phyloP scores from a whole-genome alignment of 2,888 invertebrate genomes.

The Empis stercorea region DNA sequence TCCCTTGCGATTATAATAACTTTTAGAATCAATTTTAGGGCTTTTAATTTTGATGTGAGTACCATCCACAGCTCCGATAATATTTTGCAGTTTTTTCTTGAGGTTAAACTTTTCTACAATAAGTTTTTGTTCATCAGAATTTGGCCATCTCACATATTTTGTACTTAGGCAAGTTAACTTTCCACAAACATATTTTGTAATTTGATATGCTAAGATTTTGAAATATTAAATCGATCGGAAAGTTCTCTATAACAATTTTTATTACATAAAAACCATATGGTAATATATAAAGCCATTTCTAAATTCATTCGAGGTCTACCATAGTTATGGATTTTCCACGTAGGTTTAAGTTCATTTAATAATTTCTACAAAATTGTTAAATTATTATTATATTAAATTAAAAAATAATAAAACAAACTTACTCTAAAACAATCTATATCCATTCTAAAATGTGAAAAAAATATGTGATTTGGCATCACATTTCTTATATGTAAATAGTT shows the following conservation, averaged over 20 bases:
- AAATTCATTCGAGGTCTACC: slow-evolving; percentile 1
- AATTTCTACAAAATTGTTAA: too few species aligned
- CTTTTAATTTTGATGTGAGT: neutral
- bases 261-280: slow-evolving; percentile 4
- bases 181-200: neutral
- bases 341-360: too few species aligned
- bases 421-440: too few species aligned
- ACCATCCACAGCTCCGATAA: neutral
- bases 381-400: too few species aligned
- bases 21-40: neutral
- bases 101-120: neutral
- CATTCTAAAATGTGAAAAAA: too few species aligned
- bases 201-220: neutral
- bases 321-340: neutral
- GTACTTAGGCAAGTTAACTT: neutral
- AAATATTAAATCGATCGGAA: slow-evolving; percentile 3
- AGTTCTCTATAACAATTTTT: slow-evolving; percentile 1
- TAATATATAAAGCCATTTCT: slow-evolving; percentile 1
- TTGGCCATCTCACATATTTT: neutral
- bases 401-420: too few species aligned
- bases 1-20: slow-evolving; percentile 1
- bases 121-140: neutral
- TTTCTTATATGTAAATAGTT: too few species aligned
- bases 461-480: too few species aligned
- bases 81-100: slow-evolving; percentile 1